Evolutionary conservation across 2,113 vertebrate species (phyloP), one percentile per base, ranked within the genome.

Genomic region (Macrotis lagotis): DNA sequence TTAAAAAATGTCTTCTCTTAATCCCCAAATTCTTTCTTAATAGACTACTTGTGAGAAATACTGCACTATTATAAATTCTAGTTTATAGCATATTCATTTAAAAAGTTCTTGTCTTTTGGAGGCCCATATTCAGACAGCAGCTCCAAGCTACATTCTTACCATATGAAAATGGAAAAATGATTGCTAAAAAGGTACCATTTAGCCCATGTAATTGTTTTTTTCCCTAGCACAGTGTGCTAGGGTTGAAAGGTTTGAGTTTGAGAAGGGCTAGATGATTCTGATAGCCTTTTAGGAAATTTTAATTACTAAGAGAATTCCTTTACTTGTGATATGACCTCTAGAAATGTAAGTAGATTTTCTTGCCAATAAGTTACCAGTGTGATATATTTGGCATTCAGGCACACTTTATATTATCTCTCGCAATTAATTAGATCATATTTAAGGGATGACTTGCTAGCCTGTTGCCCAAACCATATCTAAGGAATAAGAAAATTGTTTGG

Each of bases 31-130:
- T 95, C 66, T 83, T 91, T 53, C 2, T 59, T 26, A 51, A 91
- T n/a, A 89, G 51, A 91, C 50, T 11, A 96, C 10, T 83, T 53
- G 16, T 26, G 88, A 53, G 59, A 50, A 94, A 52, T n/a, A 24
- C 44, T n/a, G 28, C 52, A 49, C 51, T 95, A 50, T 91, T 50
- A 5, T 49, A 95, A 96, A 88, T 88, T 51, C 88, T 94, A 93
- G 93, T 66, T 93, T 93, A 92, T 19, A 91, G 16, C 88, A 52
- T 92, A 50, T 97, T 88, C 92, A 94, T 83, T 94, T 97, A 95
- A 95, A 96, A 93, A 92, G 50, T 92, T 95, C 50, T 91, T 95
- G 92, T 96, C 94, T 98, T 97, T 96, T 98, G 96, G 96, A 96
- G 92, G 97, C 55, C 83, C 88, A 2, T 92, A 66, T 92, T 95